These are phyloP conservation scores for Paratrypauchen microcephalus DNA, from an alignment of 2,797 vertebrate species.

Conservation along the genomic window DNA sequence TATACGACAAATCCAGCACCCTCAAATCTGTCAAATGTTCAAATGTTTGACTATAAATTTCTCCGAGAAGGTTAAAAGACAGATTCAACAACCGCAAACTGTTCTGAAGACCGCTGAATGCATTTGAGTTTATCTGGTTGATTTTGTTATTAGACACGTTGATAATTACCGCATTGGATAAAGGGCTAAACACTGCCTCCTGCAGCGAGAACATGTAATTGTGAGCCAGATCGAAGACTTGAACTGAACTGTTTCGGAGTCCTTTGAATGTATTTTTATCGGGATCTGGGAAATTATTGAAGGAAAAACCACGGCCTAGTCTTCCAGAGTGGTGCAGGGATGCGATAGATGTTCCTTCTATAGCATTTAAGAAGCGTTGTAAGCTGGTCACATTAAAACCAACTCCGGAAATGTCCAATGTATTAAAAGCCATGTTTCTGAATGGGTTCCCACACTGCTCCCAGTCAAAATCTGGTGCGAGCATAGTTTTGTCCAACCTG, in stretches of 20 bases:
- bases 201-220: constrained; percentile 76
- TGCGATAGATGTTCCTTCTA: constrained; percentile 73
- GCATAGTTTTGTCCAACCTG: constrained; percentile 11
- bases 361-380: constrained; percentile 65
- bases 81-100: constrained; percentile 78
- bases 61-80: constrained; percentile 83
- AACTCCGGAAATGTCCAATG: constrained; percentile 71
- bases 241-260: constrained; percentile 70
- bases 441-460: constrained; percentile 83
- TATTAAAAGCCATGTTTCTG: constrained; percentile 67
- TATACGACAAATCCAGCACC: constrained; percentile 82
- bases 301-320: constrained; percentile 78
- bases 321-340: constrained; percentile 58
- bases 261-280: constrained; percentile 76
- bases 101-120: constrained; percentile 81
- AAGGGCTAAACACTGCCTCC: constrained; percentile 66
- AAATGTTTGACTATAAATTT: constrained; percentile 76
- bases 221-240: constrained; percentile 69
- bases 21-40: constrained; percentile 43
- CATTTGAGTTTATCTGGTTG: constrained; percentile 73
- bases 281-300: constrained; percentile 76
- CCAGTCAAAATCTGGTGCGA: constrained; percentile 54
- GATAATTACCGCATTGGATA: constrained; percentile 64
- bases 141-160: constrained; percentile 80
- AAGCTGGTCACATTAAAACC: constrained; percentile 47